Conservation (phyloP, 2,888 invertebrate genomes). For the Petrophora chlorosata region DNA sequence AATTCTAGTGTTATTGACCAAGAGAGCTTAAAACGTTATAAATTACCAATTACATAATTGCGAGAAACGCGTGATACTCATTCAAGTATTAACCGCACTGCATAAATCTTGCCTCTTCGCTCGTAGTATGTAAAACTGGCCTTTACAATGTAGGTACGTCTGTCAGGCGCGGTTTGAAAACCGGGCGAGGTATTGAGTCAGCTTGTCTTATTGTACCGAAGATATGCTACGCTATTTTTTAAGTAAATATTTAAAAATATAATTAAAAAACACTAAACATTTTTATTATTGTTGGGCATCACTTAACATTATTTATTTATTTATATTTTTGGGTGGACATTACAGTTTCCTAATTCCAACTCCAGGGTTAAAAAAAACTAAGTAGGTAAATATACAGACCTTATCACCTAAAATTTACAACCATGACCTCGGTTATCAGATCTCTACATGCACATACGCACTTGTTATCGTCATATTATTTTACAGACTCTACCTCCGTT, state of each 20-base stretch:
- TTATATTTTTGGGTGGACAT: too few relatives aligned
- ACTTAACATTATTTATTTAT: too few relatives aligned
- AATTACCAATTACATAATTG: slow-evolving; percentile 15
- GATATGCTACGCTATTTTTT: not conserved
- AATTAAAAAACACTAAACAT: too few relatives aligned
- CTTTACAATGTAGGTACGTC: slow-evolving; percentile 33
- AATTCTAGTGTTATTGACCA: not conserved
- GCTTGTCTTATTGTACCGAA: slow-evolving; percentile 1
- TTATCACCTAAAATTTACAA: too few relatives aligned
- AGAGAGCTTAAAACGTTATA: not conserved
- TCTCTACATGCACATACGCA: too few relatives aligned
- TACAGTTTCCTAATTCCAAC: too few relatives aligned
- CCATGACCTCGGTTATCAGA: too few relatives aligned
- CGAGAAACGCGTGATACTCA: slow-evolving; percentile 4
- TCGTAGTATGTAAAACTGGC: slow-evolving; percentile 33
- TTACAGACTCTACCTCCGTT: too few relatives aligned
- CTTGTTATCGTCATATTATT: too few relatives aligned
- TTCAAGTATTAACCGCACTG: slow-evolving; percentile 9
- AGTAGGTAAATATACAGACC: too few relatives aligned
- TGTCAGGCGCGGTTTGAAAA: slow-evolving; percentile 30
- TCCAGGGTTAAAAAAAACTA: too few relatives aligned
- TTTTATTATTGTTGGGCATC: too few relatives aligned
- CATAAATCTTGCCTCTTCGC: slow-evolving; percentile 26
- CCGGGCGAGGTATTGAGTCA: slow-evolving; percentile 25
- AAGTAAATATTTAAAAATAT: not conserved